Conservation (phyloP, 2,888 invertebrate species). For the Thymelicus sylvestris region DNA sequence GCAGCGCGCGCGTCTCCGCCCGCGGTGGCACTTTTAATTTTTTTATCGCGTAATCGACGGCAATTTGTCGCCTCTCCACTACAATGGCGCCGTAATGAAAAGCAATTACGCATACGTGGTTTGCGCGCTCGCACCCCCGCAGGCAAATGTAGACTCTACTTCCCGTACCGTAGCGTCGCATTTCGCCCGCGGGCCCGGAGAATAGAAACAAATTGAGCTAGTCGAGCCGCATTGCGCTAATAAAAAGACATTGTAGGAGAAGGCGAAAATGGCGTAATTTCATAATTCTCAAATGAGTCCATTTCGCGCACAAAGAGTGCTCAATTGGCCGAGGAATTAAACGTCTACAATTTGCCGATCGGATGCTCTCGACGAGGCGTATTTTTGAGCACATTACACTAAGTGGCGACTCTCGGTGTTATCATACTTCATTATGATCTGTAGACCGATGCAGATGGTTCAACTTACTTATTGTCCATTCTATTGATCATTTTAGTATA, state of each 20-base stretch:
- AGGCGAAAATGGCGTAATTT: constrained; percentile 79
- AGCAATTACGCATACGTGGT: constrained; percentile 84
- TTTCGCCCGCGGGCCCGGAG: constrained; percentile 48
- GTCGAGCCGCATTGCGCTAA: constrained; percentile 70
- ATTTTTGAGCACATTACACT: constrained; percentile 33
- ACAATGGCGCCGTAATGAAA: constrained; percentile 75
- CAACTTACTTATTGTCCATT: too few species aligned
- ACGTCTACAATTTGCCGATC: constrained; percentile 36
- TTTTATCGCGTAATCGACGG: constrained; percentile 81
- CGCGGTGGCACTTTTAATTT: constrained; percentile 68
- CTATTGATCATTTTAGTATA: too few species aligned
- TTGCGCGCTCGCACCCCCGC: constrained; percentile 55
- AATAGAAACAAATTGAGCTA: constrained; percentile 80
- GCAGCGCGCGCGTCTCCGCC: constrained; percentile 35
- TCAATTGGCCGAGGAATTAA: constrained; percentile 39
- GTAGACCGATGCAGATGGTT: too few species aligned
- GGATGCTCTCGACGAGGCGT: constrained; percentile 28
- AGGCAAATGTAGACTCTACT: constrained; percentile 50
- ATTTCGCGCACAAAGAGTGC: constrained; percentile 40
- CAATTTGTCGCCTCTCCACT: constrained; percentile 70
- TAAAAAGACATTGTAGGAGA: constrained; percentile 78
- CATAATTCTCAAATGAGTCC: constrained; percentile 70
- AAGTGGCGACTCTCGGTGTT: constrained; percentile 12
- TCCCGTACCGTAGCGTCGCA: constrained; percentile 39
- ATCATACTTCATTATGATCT: background rate